Base-by-base conservation (phyloP, 2,113 vertebrate genomes). In the Nematolebias whitei region DNA sequence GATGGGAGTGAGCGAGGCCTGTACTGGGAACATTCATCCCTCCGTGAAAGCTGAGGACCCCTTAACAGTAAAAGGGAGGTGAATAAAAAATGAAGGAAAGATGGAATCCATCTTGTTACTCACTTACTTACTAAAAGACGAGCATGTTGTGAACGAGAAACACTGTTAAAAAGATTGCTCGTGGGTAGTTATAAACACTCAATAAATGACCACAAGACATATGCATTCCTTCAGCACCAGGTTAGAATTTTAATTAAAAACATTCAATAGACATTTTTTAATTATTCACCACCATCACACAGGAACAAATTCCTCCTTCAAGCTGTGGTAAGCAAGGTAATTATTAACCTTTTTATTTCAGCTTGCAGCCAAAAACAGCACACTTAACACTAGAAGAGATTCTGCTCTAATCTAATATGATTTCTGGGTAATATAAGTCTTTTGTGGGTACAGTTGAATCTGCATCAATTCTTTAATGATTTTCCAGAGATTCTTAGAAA, bases 291-390 rank as follows among this genome's bases (percentile, higher is more conserved):
- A 41, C 18, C 49, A 65, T 54, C 51, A 75, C 47, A 8, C 65
- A 64, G 68, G 71, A 77, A 47, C 19, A 22, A 56, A 24, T 74
- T 55, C 70, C 11, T 24, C 53, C 56, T 15, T 54, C 40, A 54
- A 41, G 15, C 32, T 10, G 40, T 59, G 76, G 80, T 79, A 43
- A 65, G 65, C 66, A 50, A 43, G 38, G 38, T 74, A 52, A 71
- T 77, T 70, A 72, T 89, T 83, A 79, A 53, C 48, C 41, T 54
- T 20, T 58, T 83, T 76, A 76, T 54, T 71, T 74, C 54, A 55
- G 63, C 62, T 67, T 14, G 14, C 26, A 12, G 79, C 32, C 7
- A 68, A 9, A 35, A 41, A 13, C 40, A 41, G 20, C n/a, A 20
- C 1, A n/a, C 35, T 23, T 6, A 2, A 41, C 40, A 41, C 15